A percentile compares a stretch with the other conserved stretches of the same genome.
These are phyloP conservation scores for Meleagris gallopavo DNA, from an alignment of 2,113 vertebrate genomes.

Conservation along the genomic window DNA sequence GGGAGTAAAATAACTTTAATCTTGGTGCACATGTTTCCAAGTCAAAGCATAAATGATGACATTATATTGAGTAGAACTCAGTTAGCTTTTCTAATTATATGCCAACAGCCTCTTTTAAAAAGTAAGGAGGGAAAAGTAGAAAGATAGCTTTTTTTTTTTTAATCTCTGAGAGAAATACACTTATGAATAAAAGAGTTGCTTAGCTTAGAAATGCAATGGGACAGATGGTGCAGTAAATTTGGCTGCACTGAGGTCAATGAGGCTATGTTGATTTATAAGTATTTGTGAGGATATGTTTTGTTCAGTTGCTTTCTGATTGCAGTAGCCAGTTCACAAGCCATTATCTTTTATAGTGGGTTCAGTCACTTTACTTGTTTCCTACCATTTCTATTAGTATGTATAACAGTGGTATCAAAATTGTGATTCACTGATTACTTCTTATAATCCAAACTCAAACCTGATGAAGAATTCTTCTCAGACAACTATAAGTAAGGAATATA, in stretches of 20 bases:
- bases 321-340: neutral
- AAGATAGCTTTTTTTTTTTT: neutral
- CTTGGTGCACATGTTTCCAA: conserved; percentile 18
- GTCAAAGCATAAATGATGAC: conserved; percentile 30
- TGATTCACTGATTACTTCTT: conserved; percentile 16
- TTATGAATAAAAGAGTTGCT: neutral
- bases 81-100: conserved; percentile 51
- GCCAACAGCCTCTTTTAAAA: neutral
- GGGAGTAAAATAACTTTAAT: conserved; percentile 70
- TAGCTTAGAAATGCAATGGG: neutral
- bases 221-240: conserved; percentile 18
- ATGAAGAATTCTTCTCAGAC: neutral
- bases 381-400: neutral
- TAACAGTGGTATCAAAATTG: neutral
- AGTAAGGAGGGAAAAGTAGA: neutral
- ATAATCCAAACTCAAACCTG: neutral
- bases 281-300: neutral
- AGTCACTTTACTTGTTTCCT: neutral
- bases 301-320: neutral
- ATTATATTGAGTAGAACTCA: conserved; percentile 39
- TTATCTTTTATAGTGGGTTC: neutral
- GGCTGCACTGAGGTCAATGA: neutral
- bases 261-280: neutral
- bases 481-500: neutral
- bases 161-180: neutral